phyloP scores from a whole-genome alignment of 2,113 vertebrate genomes.

The Tetrao urogallus region DNA sequence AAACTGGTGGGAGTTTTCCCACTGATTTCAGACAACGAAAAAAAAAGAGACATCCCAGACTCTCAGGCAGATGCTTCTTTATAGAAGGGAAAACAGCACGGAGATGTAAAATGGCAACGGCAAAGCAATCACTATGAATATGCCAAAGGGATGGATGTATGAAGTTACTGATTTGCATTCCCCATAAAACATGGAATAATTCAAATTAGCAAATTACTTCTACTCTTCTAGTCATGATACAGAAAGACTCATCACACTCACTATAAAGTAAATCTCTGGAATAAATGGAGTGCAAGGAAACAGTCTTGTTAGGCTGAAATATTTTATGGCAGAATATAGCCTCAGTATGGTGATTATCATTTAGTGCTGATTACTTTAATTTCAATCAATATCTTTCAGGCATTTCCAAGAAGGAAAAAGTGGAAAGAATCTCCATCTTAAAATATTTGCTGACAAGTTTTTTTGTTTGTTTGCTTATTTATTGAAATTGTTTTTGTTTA shows the following conservation, averaged over 20 bases:
- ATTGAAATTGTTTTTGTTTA: background rate
- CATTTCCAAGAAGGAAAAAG: background rate
- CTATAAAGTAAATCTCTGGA: background rate
- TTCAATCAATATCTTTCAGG: background rate
- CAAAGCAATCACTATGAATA: background rate
- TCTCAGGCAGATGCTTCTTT: background rate
- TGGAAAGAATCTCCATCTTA: background rate
- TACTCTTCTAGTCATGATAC: background rate
- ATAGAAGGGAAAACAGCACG: accelerated
- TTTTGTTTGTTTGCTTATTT: background rate
- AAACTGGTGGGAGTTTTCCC: background rate
- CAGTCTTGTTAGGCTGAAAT: background rate
- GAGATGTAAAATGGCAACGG: background rate
- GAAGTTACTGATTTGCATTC: background rate
- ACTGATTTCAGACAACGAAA: background rate
- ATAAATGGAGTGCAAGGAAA: background rate
- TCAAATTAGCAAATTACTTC: background rate
- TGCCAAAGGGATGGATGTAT: background rate
- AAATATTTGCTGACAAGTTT: background rate
- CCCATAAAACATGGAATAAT: background rate
- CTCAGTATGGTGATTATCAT: background rate
- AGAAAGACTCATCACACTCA: background rate
- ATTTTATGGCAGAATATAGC: background rate
- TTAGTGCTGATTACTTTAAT: background rate
- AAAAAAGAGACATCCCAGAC: background rate